A percentile compares a stretch with the other conserved stretches of the same genome.
Evolutionary conservation across 1,140 invertebrate species (phyloP).

Genomic region (Magallana gigas): DNA sequence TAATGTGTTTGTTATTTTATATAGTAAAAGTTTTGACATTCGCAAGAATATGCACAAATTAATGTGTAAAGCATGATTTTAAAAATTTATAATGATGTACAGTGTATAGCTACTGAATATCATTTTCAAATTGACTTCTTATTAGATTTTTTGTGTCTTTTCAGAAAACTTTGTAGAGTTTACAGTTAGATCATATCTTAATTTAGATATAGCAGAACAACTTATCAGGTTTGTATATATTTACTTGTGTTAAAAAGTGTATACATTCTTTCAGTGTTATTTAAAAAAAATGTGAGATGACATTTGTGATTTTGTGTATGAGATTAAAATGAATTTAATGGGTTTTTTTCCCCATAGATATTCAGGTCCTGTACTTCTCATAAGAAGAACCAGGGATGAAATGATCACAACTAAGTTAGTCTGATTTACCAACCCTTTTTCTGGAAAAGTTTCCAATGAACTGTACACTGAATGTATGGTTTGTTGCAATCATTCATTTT

Average conservation of each 20-base stretch:
- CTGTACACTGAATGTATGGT: neutral
- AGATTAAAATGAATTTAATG: neutral
- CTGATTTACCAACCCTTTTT: neutral
- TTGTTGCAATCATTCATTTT: neutral
- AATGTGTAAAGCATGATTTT: too few species aligned
- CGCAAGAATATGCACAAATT: too few species aligned
- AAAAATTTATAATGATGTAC: too few species aligned
- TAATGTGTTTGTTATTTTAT: too few species aligned
- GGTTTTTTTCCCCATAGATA: slow-evolving; percentile 76
- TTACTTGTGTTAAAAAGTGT: neutral
- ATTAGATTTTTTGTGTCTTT: neutral
- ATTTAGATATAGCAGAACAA: slow-evolving; percentile 56
- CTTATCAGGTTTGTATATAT: slow-evolving; percentile 28
- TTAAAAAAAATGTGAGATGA: too few species aligned
- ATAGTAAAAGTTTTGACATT: too few species aligned
- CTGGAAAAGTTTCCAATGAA: neutral
- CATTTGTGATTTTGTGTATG: neutral
- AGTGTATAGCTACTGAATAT: too few species aligned
- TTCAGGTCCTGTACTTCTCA: slow-evolving; percentile 89
- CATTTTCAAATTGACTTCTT: too few species aligned
- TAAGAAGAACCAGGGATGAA: slow-evolving; percentile 94
- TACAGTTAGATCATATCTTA: slow-evolving; percentile 41
- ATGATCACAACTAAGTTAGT: slow-evolving; percentile 86
- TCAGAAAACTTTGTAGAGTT: slow-evolving; percentile 25
- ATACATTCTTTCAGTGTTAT: too few species aligned